Percentiles rank a stretch among this genome's conserved stretches.
Conservation (phyloP, 2,797 vertebrate genomes). For the Lagorchestes hirsutus region DNA sequence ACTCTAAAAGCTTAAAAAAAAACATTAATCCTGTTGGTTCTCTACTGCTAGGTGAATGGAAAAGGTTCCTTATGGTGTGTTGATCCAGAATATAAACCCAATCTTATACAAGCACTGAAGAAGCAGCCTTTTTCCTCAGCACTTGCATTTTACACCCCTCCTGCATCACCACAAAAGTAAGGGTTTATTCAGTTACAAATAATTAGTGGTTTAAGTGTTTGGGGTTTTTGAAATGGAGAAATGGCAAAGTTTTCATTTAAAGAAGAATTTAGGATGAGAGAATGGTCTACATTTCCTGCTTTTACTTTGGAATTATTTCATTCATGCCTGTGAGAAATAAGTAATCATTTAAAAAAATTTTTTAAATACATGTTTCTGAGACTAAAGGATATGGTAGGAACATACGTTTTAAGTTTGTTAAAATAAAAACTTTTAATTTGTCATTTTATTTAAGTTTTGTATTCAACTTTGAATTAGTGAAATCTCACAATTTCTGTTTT, state of each 20-base stretch:
- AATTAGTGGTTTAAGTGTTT: constrained; percentile 35
- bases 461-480: neutral
- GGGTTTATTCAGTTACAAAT: constrained; percentile 60
- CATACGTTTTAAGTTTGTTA: constrained; percentile 6
- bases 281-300: constrained; percentile 18
- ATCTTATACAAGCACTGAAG: constrained; percentile 97
- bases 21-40: constrained; percentile 62
- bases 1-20: constrained; percentile 7
- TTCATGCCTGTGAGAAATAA: constrained; percentile 25
- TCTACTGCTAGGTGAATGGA: constrained; percentile 92
- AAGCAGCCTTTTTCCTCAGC: constrained; percentile 97
- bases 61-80: constrained; percentile 99
- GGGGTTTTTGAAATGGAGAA: constrained; percentile 51
- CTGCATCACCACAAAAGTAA: constrained; percentile 95
- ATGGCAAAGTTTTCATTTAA: constrained; percentile 22
- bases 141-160: constrained; percentile 94
- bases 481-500: neutral
- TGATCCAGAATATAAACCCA: constrained; percentile 98
- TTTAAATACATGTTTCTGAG: neutral
- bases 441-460: constrained; percentile 38
- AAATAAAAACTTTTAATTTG: constrained; percentile 2
- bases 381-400: neutral
- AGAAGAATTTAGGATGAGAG: constrained; percentile 46
- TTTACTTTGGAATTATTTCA: constrained; percentile 33
- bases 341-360: constrained; percentile 49